Percentiles rank a stretch among this genome's conserved stretches.
Conservation (phyloP, 2,797 vertebrate genomes). For the Thalassophryne amazonica region DNA sequence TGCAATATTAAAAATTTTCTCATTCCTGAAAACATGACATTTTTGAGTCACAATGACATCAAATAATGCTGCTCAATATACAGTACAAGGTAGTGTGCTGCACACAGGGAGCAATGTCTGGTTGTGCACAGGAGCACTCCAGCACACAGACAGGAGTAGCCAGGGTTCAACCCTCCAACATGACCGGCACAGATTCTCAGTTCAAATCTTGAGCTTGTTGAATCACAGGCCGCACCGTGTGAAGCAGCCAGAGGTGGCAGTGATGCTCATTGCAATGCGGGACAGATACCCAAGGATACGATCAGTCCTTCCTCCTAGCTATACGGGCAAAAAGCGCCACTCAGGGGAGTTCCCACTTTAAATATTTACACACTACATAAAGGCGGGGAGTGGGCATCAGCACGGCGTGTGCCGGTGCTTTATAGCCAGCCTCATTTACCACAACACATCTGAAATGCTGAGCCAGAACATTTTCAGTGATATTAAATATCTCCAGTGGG, state of each 20-base stretch:
- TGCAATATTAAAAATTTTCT: no score
- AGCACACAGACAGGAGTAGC: no score
- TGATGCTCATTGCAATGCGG: constrained; percentile 25
- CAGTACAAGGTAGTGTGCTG: no score
- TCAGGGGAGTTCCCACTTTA: constrained; percentile 30
- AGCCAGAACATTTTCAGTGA: constrained; percentile 42
- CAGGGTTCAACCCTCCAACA: no score
- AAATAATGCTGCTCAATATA: no score
- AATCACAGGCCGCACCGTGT: constrained; percentile 41
- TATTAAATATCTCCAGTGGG: constrained; percentile 59
- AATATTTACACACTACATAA: constrained; percentile 54
- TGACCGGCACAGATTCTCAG: no score
- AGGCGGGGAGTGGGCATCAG: constrained; percentile 46
- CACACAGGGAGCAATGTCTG: no score
- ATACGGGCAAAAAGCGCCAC: constrained; percentile 23
- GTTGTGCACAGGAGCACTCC: no score
- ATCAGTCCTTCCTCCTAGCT: constrained; percentile 29
- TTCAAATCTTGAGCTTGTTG: no score
- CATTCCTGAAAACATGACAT: no score
- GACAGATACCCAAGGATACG: constrained; percentile 34
- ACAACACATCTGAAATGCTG: constrained; percentile 54
- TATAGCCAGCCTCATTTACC: constrained; percentile 54
- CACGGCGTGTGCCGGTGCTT: constrained; percentile 25
- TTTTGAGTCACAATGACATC: no score
- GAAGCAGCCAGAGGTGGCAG: constrained; percentile 24